Evolutionary conservation across 2,888 invertebrate genomes (phyloP).

Genomic region (Galerucella nymphaeae): DNA sequence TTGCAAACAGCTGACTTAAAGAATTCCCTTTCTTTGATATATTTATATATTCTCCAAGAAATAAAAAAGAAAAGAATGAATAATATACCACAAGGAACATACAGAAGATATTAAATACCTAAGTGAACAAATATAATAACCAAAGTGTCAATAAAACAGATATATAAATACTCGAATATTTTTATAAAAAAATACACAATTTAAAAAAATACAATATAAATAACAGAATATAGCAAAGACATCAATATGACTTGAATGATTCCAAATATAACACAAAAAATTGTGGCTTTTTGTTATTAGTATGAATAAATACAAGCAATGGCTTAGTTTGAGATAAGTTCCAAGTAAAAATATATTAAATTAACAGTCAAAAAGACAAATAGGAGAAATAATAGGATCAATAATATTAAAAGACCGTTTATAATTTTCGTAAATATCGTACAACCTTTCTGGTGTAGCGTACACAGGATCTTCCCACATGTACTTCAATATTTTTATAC

Average conservation of each 20-base stretch:
- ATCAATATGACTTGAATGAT: not conserved
- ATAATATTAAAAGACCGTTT: conserved; percentile 51
- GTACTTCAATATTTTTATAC: conserved; percentile 54
- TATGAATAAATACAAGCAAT: not conserved
- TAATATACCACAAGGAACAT: too few species aligned
- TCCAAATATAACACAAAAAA: not conserved
- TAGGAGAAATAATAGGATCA: conserved; percentile 54
- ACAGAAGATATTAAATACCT: too few species aligned
- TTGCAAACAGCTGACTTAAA: too few species aligned
- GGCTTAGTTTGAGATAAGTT: not conserved
- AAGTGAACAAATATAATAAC: too few species aligned
- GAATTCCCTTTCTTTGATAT: too few species aligned
- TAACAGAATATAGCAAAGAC: not conserved
- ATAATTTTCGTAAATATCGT: conserved; percentile 52
- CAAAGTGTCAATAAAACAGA: not conserved
- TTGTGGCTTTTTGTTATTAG: not conserved
- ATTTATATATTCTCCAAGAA: too few species aligned
- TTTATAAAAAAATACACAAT: not conserved
- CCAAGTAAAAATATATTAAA: not conserved
- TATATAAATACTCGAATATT: not conserved
- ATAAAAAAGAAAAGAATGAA: too few species aligned
- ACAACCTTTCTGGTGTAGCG: conserved; percentile 51
- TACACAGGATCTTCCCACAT: conserved; percentile 57
- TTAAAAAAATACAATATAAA: not conserved
- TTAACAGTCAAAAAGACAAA: conserved; percentile 50